Base-by-base conservation (phyloP, 2,888 invertebrate species). In the Ormyrus labotus region DNA sequence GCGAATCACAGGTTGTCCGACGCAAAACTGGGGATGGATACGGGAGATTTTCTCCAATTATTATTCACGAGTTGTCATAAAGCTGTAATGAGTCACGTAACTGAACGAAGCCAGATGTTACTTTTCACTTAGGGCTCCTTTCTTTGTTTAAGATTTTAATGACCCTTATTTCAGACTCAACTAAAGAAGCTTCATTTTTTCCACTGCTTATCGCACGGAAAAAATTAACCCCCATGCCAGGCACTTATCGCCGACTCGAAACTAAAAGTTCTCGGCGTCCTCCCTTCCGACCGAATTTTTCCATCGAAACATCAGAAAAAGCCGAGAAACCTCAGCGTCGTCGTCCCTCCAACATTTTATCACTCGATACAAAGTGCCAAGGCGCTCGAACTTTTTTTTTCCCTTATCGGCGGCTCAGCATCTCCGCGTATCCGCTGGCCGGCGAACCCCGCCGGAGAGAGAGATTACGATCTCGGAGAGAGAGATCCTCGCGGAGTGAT, bases 41-140 rank as follows among this genome's bases (percentile, higher is more conserved):
- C 7, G 19, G 50, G 19, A 51, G 13, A 53, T 72, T 69, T 57
- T 51, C 53, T 34, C 51, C 57, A 57, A 69, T 73, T 68, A 73
- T 79, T 65, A 78, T 71, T 51, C 67, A 13, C 55, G 48, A 67
- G 58, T 73, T 78, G 78, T 78, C 72, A 68, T 78, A 73, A 78
- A 63, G 63, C 72, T 13, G 60, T n/a, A 70, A 53, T 64, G 50
- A 75, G 68, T 75, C 74, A 74, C 58, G 74, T 67, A 74, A 67
- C 65, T 19, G 50, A 34, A 10, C 13, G 19, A 13, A 58, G 34
- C n/a, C 7, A 68, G 7, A 13, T 9, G 47, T 60, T 53, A 10
- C 10, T 50, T 53, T 69, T 64, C 48, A 65, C 64, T 8, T 34
- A 13, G n/a, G 48, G 19, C 70, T 57, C 34, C 9, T 5, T 67